A percentile compares a stretch with the other conserved stretches of the same genome.
These are phyloP conservation scores for Arrhopalites spinosus DNA, from an alignment of 2,888 invertebrate species.

Conservation along the genomic window DNA sequence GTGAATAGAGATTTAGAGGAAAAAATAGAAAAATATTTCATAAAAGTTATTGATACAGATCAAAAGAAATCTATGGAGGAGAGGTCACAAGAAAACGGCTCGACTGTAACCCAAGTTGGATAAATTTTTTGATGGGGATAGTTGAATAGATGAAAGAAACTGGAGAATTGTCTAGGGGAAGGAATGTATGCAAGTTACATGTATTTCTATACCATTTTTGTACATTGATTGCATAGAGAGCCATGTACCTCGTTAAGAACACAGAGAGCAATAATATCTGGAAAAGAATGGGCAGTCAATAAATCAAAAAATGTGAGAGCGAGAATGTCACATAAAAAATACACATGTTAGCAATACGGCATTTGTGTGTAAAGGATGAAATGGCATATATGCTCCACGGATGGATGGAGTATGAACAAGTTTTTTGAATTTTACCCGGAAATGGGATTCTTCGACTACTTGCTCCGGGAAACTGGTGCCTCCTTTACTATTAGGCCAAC, in stretches of 20 bases:
- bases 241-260: slow-evolving; percentile 23
- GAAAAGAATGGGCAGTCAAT: slow-evolving; percentile 32
- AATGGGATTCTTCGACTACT: slow-evolving; percentile 30
- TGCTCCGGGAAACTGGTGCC: background rate
- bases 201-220: background rate
- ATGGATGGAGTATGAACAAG: slow-evolving; percentile 34
- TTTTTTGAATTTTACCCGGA: slow-evolving; percentile 36
- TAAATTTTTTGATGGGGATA: background rate
- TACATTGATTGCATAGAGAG: background rate
- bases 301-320: slow-evolving; percentile 28
- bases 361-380: slow-evolving; percentile 26
- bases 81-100: too few species aligned
- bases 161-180: background rate
- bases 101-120: background rate
- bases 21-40: too few species aligned
- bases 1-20: too few species aligned
- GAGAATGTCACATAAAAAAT: slow-evolving; percentile 36
- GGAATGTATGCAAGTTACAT: too few species aligned
- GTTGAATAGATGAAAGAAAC: background rate
- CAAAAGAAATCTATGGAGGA: too few species aligned
- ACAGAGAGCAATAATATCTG: slow-evolving; percentile 28
- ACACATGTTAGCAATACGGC: slow-evolving; percentile 34
- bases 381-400: slow-evolving; percentile 18
- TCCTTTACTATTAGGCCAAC: background rate
- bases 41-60: too few species aligned